These are phyloP conservation scores for Upupa epops DNA, from an alignment of 2,113 vertebrate species.

Conservation along the genomic window DNA sequence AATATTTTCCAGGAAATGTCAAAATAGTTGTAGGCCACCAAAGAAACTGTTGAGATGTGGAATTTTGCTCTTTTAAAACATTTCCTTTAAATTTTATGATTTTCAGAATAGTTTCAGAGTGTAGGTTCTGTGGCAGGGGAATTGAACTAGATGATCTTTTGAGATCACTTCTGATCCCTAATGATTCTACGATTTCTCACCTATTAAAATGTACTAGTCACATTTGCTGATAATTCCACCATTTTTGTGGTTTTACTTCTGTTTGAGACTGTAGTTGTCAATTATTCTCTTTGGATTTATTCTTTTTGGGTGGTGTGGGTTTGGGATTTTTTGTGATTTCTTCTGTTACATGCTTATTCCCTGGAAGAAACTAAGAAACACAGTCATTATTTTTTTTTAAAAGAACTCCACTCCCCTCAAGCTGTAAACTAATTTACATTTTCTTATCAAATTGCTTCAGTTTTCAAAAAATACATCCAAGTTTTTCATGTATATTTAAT, in stretches of 20 bases:
- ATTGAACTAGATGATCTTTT: too few relatives aligned
- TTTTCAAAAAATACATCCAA: not conserved
- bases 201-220: constrained; percentile 13
- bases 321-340: not conserved
- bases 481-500: not conserved
- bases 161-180: too few relatives aligned
- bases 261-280: constrained; percentile 51
- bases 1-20: constrained; percentile 56
- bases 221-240: constrained; percentile 37
- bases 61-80: not conserved
- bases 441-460: not conserved
- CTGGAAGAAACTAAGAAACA: not conserved
- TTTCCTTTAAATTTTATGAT: constrained; percentile 16
- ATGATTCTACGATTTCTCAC: too few relatives aligned
- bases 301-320: too few relatives aligned
- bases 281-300: not conserved
- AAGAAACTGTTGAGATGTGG: constrained; percentile 18
- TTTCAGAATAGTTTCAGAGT: too few relatives aligned
- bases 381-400: not conserved
- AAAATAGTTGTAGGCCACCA: constrained; percentile 37
- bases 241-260: constrained; percentile 53
- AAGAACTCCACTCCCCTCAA: not conserved
- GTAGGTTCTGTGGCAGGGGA: too few relatives aligned
- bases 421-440: not conserved
- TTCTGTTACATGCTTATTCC: not conserved